A percentile compares a stretch with the other conserved stretches of the same genome.
phyloP scores from a whole-genome alignment of 2,113 vertebrate species.

The Dasyprocta punctata region DNA sequence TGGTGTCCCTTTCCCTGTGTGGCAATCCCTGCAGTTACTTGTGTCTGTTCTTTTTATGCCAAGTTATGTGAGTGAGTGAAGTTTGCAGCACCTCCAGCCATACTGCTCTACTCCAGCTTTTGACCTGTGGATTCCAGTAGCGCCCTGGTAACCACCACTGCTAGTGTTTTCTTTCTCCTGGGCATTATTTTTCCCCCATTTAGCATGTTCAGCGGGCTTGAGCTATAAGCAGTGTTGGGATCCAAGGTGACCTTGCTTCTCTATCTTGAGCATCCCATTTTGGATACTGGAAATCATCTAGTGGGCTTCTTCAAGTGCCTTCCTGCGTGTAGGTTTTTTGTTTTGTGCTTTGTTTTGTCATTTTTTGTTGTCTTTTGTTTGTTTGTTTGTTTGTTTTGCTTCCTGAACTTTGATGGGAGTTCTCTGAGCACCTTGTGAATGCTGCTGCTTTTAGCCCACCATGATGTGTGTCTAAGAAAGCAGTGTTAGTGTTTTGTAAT shows the following conservation, averaged over 20 bases:
- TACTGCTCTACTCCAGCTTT: background rate
- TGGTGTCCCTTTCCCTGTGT: background rate
- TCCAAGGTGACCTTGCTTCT: background rate
- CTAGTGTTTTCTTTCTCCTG: background rate
- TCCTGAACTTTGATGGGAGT: no score
- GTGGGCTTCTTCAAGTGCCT: background rate
- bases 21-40: background rate
- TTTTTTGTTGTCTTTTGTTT: no score
- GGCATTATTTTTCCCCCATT: background rate
- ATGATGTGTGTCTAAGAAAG: no score
- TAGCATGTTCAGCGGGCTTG: background rate
- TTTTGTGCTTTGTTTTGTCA: no score
- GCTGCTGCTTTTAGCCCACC: no score
- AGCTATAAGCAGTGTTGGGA: background rate
- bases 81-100: background rate
- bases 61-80: background rate
- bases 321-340: background rate
- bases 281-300: background rate
- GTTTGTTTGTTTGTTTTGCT: no score
- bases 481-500: no score
- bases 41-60: background rate
- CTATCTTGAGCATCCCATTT: background rate
- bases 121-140: background rate
- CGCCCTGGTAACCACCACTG: background rate
- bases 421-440: no score